A percentile compares a stretch with the other conserved stretches of the same genome.
These are phyloP conservation scores for Stomatorhinus ivindoensis DNA, from an alignment of 2,113 vertebrate genomes.

Conservation along the genomic window DNA sequence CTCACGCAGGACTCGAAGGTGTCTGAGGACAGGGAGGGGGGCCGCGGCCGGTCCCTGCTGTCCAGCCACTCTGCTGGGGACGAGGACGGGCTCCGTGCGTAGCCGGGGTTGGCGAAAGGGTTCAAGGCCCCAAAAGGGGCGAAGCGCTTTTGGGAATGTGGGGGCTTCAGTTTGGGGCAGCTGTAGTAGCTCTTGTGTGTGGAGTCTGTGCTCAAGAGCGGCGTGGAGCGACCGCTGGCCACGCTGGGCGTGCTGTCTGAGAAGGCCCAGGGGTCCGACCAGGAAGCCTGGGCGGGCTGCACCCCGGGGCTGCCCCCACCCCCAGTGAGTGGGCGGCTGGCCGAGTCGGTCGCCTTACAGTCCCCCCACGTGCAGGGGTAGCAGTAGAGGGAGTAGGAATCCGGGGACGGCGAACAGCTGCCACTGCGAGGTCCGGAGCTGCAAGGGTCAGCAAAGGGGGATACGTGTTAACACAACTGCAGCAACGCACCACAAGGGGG, in stretches of 20 bases:
- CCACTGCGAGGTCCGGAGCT: conserved; percentile 61
- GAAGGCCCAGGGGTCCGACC: conserved; percentile 68
- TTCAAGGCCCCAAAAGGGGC: conserved; percentile 84
- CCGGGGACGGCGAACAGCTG: conserved; percentile 76
- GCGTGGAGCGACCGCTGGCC: conserved; percentile 46
- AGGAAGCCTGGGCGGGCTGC: conserved; percentile 67
- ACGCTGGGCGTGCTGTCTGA: conserved; percentile 45
- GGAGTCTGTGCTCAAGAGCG: conserved; percentile 53
- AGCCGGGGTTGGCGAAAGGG: conserved; percentile 70
- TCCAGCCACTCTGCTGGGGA: conserved; percentile 61
- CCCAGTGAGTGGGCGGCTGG: conserved; percentile 42
- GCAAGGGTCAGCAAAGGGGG: conserved; percentile 9
- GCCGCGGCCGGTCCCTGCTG: conserved; percentile 37
- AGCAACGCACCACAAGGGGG: neutral
- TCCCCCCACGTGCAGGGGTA: conserved; percentile 91
- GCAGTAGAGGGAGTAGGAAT: conserved; percentile 84
- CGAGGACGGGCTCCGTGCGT: conserved; percentile 39
- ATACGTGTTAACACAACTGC: neutral
- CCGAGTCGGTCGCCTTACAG: conserved; percentile 73
- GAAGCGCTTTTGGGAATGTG: conserved; percentile 77
- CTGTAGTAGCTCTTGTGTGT: conserved; percentile 60
- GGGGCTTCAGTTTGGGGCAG: conserved; percentile 69
- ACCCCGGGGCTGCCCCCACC: conserved; percentile 44
- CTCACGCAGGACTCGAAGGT: conserved; percentile 42
- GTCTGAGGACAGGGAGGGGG: conserved; percentile 35